A percentile compares a stretch with the other conserved stretches of the same genome.
These are phyloP conservation scores for Tinea semifulvella DNA, from an alignment of 2,888 invertebrate species.

Conservation along the genomic window DNA sequence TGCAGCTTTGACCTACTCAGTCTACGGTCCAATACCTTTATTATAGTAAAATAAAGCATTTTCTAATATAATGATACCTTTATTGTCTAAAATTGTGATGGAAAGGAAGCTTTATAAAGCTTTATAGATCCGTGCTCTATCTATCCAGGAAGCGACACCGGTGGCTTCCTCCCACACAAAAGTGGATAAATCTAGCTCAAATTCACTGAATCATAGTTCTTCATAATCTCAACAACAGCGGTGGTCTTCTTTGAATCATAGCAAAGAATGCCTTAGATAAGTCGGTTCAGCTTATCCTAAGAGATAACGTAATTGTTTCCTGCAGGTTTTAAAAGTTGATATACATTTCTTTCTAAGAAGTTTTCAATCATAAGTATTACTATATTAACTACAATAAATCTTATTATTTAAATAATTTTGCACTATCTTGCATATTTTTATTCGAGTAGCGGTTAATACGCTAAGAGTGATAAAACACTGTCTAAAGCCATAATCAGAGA, in stretches of 20 bases:
- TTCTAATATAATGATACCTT: too few species aligned
- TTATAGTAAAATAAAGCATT: too few species aligned
- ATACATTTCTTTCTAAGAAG: slow-evolving; percentile 1
- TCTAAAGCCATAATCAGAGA: too few species aligned
- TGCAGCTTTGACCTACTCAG: too few species aligned
- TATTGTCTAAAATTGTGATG: too few species aligned
- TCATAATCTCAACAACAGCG: neutral
- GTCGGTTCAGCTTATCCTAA: neutral
- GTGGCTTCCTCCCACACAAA: slow-evolving; percentile 30
- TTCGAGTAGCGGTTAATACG: too few species aligned
- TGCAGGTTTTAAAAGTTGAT: neutral
- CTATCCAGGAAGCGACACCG: slow-evolving; percentile 47
- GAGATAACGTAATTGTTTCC: slow-evolving; percentile 10
- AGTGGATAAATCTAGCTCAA: slow-evolving; percentile 43
- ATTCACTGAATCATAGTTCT: slow-evolving; percentile 22
- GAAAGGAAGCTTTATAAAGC: slow-evolving; percentile 28
- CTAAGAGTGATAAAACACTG: too few species aligned
- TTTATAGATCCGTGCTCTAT: slow-evolving; percentile 37
- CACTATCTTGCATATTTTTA: too few species aligned
- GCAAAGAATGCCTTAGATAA: slow-evolving; percentile 6
- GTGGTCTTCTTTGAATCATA: slow-evolving; percentile 13
- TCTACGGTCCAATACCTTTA: too few species aligned
- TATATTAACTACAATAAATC: too few species aligned
- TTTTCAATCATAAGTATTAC: too few species aligned
- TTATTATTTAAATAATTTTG: too few species aligned